phyloP scores from a whole-genome alignment of 2,113 vertebrate species.

The Pelecanoides urinatrix region DNA sequence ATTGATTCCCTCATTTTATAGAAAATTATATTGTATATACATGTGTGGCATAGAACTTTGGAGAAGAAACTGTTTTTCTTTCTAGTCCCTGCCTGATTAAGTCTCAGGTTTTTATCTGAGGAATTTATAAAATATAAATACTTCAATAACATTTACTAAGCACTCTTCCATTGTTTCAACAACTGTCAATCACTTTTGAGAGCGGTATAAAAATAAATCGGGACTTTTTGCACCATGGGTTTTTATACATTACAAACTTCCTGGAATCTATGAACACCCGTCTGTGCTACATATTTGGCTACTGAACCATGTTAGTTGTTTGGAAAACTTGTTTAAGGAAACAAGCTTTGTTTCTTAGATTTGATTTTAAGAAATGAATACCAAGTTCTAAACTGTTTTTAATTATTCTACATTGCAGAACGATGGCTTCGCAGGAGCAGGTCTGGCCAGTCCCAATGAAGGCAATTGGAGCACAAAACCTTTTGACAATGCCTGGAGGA shows the following conservation, averaged over 20 bases:
- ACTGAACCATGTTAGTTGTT: slow-evolving; percentile 9
- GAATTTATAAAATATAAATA: not conserved
- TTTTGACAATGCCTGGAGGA: slow-evolving; percentile 96
- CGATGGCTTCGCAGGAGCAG: slow-evolving; percentile 83
- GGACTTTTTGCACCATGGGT: slow-evolving; percentile 32
- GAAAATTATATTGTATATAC: not conserved
- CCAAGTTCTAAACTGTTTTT: not conserved
- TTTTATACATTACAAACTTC: slow-evolving; percentile 41
- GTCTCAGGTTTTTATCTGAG: not conserved
- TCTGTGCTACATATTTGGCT: slow-evolving; percentile 31
- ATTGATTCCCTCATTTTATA: not conserved
- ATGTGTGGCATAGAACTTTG: not conserved
- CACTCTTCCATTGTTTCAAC: not conserved
- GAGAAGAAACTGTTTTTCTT: not conserved
- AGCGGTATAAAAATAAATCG: slow-evolving; percentile 57
- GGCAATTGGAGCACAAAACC: slow-evolving; percentile 96
- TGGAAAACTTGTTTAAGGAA: slow-evolving; percentile 33
- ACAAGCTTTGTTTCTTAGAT: not conserved
- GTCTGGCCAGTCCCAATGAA: slow-evolving; percentile 94
- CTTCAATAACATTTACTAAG: not conserved
- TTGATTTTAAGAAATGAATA: no score
- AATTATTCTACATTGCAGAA: slow-evolving; percentile 68
- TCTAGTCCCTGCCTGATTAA: not conserved
- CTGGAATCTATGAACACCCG: slow-evolving; percentile 61
- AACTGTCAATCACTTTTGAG: slow-evolving; percentile 2